These are phyloP conservation scores for Toxotes jaculatrix DNA, from an alignment of 2,113 vertebrate species.

Conservation along the genomic window DNA sequence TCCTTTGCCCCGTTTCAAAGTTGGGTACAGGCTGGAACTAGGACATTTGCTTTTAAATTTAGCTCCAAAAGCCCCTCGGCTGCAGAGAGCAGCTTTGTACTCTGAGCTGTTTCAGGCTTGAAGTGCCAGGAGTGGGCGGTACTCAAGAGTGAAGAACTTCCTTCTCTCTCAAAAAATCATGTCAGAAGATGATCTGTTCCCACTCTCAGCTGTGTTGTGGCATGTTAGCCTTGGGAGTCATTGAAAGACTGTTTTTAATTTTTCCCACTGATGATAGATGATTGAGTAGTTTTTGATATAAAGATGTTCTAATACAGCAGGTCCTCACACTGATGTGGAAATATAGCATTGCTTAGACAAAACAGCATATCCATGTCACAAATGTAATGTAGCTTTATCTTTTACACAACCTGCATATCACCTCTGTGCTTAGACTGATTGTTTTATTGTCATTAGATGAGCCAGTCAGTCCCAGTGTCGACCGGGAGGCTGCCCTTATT, in stretches of 20 bases:
- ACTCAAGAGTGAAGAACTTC: conserved; percentile 69
- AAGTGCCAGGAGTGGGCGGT: conserved; percentile 51
- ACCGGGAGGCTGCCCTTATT: conserved; percentile 91
- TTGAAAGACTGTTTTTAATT: background rate
- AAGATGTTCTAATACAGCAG: background rate
- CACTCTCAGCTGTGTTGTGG: conserved; percentile 23
- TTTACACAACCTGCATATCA: background rate
- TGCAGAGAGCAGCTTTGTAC: conserved; percentile 80
- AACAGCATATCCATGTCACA: background rate
- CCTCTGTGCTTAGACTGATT: conserved; percentile 5
- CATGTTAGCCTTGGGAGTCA: conserved; percentile 14
- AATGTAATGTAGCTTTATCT: background rate
- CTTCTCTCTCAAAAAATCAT: conserved; percentile 54
- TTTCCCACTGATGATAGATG: background rate
- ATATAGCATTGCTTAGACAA: background rate
- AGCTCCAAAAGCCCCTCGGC: conserved; percentile 78
- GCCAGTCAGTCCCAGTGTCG: conserved; percentile 95
- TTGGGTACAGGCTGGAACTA: conserved; percentile 76
- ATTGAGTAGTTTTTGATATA: conserved; percentile 7
- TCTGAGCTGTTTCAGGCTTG: conserved; percentile 68
- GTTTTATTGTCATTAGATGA: conserved; percentile 87
- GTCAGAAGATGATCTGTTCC: conserved; percentile 36
- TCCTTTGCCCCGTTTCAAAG: conserved; percentile 72
- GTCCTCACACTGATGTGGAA: background rate
- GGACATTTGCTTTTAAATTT: conserved; percentile 85